A percentile compares a stretch with the other conserved stretches of the same genome.
Conservation (phyloP, 2,113 vertebrate species). For the Oxyruncus cristatus region DNA sequence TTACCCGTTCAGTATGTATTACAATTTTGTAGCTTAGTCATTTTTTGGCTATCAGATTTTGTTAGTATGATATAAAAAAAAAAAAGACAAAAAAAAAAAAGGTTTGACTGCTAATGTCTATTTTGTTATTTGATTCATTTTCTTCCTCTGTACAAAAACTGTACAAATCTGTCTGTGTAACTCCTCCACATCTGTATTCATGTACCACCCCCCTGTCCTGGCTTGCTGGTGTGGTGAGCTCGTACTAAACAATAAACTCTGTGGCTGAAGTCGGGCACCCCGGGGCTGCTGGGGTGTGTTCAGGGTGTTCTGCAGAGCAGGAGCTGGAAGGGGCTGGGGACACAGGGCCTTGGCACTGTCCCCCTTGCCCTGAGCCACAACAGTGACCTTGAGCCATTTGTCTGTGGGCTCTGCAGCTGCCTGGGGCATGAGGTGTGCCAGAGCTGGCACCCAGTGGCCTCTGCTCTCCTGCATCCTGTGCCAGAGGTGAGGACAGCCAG, state of each 20-base stretch:
- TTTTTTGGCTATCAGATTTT: conserved; percentile 71
- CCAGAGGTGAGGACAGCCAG: neutral
- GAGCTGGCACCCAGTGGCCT: fast-evolving
- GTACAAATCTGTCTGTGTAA: conserved; percentile 67
- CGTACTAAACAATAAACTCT: conserved; percentile 76
- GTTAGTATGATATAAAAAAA: conserved; percentile 49
- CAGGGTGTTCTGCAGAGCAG: neutral
- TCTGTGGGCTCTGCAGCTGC: neutral
- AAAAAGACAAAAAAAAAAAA: neutral
- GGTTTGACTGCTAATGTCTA: conserved; percentile 61
- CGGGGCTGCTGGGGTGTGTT: neutral
- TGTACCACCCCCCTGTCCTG: conserved; percentile 47
- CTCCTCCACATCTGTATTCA: conserved; percentile 35
- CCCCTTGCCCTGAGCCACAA: neutral
- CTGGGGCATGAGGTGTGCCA: neutral
- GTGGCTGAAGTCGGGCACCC: conserved; percentile 61
- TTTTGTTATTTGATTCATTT: conserved; percentile 63
- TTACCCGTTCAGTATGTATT: conserved; percentile 57
- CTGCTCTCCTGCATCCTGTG: neutral
- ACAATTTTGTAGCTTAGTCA: conserved; percentile 71
- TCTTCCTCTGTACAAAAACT: conserved; percentile 64
- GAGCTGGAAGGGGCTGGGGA: neutral
- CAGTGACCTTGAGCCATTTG: neutral
- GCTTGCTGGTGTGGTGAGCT: conserved; percentile 76
- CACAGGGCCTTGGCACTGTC: fast-evolving